A percentile compares a stretch with the other conserved stretches of the same genome.
phyloP scores from a whole-genome alignment of 2,888 invertebrate genomes.

The Pristionchus fissidentatus region DNA sequence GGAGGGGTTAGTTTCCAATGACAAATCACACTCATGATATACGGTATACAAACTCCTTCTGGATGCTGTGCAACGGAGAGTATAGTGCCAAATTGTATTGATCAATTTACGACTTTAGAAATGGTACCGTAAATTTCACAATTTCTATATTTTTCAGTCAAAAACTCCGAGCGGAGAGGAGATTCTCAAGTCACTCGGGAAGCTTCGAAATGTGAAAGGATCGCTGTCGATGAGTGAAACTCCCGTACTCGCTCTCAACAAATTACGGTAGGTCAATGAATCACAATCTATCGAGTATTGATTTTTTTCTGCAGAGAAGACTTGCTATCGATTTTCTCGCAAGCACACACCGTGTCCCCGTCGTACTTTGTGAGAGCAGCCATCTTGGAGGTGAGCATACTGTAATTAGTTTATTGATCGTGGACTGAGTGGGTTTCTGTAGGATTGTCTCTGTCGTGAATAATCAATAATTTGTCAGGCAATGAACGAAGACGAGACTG shows the following conservation, averaged over 20 bases:
- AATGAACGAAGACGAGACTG: not conserved
- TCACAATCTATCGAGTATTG: no score
- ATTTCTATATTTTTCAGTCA: not conserved
- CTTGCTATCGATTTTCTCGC: constrained; percentile 57
- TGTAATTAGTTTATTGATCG: not conserved
- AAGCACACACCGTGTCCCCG: constrained; percentile 59
- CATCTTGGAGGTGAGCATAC: constrained; percentile 58
- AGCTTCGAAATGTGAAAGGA: constrained; percentile 29
- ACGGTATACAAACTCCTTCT: no score
- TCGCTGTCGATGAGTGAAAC: constrained; percentile 25
- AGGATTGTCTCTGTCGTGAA: not conserved
- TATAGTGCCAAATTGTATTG: no score
- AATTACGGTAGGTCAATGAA: constrained; percentile 11
- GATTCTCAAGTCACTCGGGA: constrained; percentile 12
- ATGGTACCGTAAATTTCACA: not conserved
- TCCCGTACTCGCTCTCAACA: constrained; percentile 22
- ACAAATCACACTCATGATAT: no score
- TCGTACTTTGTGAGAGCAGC: constrained; percentile 64
- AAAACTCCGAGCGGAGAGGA: constrained; percentile 30
- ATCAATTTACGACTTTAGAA: no score
- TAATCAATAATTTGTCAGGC: constrained; percentile 1
- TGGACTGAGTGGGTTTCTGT: no score
- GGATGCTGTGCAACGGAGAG: no score
- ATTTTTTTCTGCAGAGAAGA: constrained; percentile 52
- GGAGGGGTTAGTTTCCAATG: no score